A percentile compares a stretch with the other conserved stretches of the same genome.
These are phyloP conservation scores for Drosophila malerkotliana DNA, from an alignment of 1,140 invertebrate genomes.

Conservation along the genomic window DNA sequence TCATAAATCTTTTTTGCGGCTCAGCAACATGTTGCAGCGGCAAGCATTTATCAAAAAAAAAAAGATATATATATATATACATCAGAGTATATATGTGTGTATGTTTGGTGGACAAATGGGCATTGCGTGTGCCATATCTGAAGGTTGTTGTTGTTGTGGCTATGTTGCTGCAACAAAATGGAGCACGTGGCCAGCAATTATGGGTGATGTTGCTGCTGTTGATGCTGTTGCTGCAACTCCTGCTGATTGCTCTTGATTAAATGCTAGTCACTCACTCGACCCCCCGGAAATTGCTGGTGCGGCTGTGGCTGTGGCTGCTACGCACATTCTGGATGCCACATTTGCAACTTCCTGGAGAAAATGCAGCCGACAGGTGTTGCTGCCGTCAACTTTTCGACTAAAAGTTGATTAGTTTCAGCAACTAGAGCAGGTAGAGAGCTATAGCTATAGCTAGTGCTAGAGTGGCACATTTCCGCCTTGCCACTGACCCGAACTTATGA, in stretches of 20 bases:
- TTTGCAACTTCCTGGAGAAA: constrained; percentile 37
- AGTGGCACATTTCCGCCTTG: constrained; percentile 28
- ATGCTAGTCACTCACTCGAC: constrained; percentile 76
- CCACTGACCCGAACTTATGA: constrained; percentile 17
- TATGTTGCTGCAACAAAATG: constrained; percentile 9
- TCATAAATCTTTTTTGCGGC: constrained; percentile 82
- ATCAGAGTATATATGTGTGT: constrained; percentile 36
- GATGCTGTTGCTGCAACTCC: constrained; percentile 19
- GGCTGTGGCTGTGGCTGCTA: constrained; percentile 31
- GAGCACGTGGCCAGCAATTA: constrained; percentile 38
- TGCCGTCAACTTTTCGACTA: constrained; percentile 49
- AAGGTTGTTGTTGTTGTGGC: constrained; percentile 25
- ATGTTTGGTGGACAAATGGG: constrained; percentile 59
- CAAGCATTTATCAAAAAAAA: constrained; percentile 71
- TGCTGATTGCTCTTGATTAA: constrained; percentile 78
- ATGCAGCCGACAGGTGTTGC: constrained; percentile 27
- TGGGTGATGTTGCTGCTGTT: constrained; percentile 37
- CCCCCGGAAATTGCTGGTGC: constrained; percentile 65
- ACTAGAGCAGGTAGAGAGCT: no score
- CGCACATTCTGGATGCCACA: constrained; percentile 48
- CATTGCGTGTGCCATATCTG: constrained; percentile 77
- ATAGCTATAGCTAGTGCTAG: no score
- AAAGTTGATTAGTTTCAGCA: constrained; percentile 37
- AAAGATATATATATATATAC: constrained; percentile 12
- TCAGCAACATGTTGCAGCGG: constrained; percentile 65